Evolutionary conservation across 2,797 vertebrate genomes (phyloP), one percentile per base, ranked within the genome.

Genomic region (Phrynocephalus vlangalii): DNA sequence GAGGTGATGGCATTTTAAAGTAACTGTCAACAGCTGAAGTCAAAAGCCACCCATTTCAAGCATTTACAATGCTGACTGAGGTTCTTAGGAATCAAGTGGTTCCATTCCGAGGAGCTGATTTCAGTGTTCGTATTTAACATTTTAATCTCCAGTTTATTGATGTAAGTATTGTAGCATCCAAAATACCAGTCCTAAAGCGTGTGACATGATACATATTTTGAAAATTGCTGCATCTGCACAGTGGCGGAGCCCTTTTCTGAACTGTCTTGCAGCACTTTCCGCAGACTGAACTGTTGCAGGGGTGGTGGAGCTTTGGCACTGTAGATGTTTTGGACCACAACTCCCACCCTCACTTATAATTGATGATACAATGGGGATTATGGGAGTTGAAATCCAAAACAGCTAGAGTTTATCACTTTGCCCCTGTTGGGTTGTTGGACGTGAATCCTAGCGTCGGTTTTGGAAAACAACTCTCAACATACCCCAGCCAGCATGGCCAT

Each of bases 41-140:
- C 84, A 79, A 67, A 86, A 52, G 56, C 66, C 50, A 76, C 72
- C n/a, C 8, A 48, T 86, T 83, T 79, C 84, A 83, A 83, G 85
- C 52, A 26, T 79, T 79, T 38, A n/a, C 50, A 83, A 79, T 5
- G 50, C 18, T n/a, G 67, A 72, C 3, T 83, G 56, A 85, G 80
- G 56, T 66, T 88, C 81, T 88, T 26, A 75, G 63, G 48, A 66
- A 60, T 81, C 20, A 56, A 9, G 15, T 22, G 66, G 52, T 88
- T 50, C 38, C 73, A 79, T 52, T 50, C 77, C 70, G 79, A 66
- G 63, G 78, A 73, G 44, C 11, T 75, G 68, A n/a, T 84, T 68
- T 63, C 67, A 78, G 56, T 75, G 79, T 79, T 50, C 76, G 56
- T 30, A 26, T 28, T 63, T 79, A 28, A 76, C 30, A 22, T n/a